Conservation (phyloP, 2,888 invertebrate species). For the Zelleria hepariella region DNA sequence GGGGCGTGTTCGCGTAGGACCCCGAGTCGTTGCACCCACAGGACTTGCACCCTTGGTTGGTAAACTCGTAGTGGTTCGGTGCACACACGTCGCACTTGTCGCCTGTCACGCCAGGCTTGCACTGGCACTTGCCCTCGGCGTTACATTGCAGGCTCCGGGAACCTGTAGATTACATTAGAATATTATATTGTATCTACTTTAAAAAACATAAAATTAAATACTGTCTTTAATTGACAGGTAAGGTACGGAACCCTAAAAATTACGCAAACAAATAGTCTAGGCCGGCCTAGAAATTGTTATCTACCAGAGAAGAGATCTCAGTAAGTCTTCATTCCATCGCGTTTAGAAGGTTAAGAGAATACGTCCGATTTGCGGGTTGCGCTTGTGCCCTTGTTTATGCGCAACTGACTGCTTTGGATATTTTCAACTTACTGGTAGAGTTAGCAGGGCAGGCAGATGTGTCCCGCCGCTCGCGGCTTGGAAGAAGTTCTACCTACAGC, state of each 20-base stretch:
- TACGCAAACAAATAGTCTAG: too few relatives aligned
- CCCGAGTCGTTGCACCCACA: conserved; percentile 88
- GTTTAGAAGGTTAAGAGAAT: too few relatives aligned
- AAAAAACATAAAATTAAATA: too few relatives aligned
- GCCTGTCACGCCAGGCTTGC: conserved; percentile 96
- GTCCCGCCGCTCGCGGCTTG: conserved; percentile 83
- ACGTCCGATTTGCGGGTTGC: too few relatives aligned
- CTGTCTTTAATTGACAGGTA: too few relatives aligned
- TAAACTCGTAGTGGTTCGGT: conserved; percentile 92
- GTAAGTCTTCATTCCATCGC: too few relatives aligned
- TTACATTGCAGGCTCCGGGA: conserved; percentile 93
- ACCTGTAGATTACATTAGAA: conserved; percentile 74
- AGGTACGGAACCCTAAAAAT: too few relatives aligned
- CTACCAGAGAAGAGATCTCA: too few relatives aligned
- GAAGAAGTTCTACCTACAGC: conserved; percentile 94
- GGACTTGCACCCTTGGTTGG: conserved; percentile 89
- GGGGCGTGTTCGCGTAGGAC: conserved; percentile 79
- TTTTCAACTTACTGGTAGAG: conserved; percentile 73
- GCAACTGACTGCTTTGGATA: too few relatives aligned
- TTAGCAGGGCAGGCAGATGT: conserved; percentile 90
- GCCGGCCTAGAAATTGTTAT: too few relatives aligned
- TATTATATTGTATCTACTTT: too few relatives aligned
- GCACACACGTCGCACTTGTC: conserved; percentile 91
- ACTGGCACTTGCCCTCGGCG: conserved; percentile 91
- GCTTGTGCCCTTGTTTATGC: too few relatives aligned